These are phyloP conservation scores for Spilosoma lubricipeda DNA, from an alignment of 2,888 invertebrate species.

Conservation along the genomic window DNA sequence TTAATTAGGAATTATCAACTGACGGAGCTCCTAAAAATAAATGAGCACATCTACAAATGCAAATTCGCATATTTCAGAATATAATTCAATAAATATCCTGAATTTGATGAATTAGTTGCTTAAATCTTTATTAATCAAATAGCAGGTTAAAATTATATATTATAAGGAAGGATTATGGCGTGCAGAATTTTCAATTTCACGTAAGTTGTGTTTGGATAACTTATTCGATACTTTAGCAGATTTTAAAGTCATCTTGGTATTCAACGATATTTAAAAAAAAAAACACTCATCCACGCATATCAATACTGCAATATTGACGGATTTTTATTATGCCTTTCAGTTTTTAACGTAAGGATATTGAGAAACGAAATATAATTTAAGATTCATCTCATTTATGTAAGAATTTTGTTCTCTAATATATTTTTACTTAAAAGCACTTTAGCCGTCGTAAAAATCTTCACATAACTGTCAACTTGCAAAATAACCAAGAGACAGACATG, in stretches of 20 bases:
- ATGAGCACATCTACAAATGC: not conserved
- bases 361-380: not conserved
- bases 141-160: no score
- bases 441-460: not conserved
- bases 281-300: not conserved
- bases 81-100: no score
- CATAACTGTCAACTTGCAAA: not conserved
- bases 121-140: no score
- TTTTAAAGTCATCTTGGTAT: no score
- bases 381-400: not conserved
- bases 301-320: not conserved
- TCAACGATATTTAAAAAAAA: no score
- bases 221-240: not conserved
- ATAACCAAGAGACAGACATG: not conserved
- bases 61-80: no score
- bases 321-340: no score
- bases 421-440: not conserved
- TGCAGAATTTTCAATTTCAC: not conserved
- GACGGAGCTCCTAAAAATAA: not conserved
- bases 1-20: no score
- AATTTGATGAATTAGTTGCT: no score
- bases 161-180: no score
- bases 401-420: not conserved
- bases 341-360: not conserved
- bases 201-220: not conserved